A percentile compares a stretch with the other conserved stretches of the same genome.
Conservation (phyloP, 2,113 vertebrate genomes). For the Suncus etruscus region DNA sequence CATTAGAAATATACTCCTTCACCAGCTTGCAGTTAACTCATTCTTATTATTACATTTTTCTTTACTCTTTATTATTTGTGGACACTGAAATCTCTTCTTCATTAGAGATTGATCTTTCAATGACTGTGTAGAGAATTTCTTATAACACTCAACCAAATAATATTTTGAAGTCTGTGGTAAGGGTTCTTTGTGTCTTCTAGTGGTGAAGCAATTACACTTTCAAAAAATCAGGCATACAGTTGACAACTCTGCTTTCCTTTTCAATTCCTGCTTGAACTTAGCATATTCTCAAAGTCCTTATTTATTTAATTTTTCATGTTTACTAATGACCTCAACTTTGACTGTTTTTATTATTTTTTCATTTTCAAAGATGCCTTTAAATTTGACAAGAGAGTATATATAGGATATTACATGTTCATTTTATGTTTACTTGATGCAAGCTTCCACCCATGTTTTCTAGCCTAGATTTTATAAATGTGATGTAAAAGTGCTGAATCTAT, state of each 20-base stretch:
- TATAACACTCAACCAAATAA: neutral
- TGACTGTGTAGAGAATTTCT: neutral
- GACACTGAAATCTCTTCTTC: neutral
- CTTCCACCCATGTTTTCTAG: too few relatives aligned
- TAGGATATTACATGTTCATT: neutral
- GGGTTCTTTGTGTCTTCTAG: neutral
- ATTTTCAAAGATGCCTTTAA: neutral
- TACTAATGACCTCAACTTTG: neutral
- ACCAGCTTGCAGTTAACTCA: neutral
- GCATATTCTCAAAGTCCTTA: neutral
- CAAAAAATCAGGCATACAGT: neutral
- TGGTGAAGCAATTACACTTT: neutral
- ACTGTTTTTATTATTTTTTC: neutral
- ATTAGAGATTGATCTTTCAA: neutral
- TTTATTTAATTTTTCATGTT: neutral
- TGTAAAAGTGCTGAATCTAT: neutral
- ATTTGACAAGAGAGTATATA: neutral
- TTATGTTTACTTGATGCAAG: neutral
- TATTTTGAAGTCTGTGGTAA: neutral
- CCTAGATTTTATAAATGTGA: neutral
- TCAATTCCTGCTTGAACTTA: neutral
- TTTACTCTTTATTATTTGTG: neutral
- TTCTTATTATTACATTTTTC: neutral
- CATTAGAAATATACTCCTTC: neutral
- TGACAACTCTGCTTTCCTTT: neutral